These are phyloP conservation scores for Gari tellinella DNA, from an alignment of 2,888 invertebrate genomes.

Conservation along the genomic window DNA sequence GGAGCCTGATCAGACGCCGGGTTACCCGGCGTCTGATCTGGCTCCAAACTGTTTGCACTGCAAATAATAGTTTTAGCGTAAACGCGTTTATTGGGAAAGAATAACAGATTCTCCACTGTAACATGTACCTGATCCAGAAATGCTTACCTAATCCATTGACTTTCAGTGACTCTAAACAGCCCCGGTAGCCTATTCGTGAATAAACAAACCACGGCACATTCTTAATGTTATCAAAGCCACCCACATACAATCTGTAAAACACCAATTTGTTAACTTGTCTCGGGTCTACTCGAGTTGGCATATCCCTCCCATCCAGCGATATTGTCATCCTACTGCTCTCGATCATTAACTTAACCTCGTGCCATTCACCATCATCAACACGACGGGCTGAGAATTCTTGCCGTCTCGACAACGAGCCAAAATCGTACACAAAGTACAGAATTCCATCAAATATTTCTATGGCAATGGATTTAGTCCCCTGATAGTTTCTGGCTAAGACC, in stretches of 20 bases:
- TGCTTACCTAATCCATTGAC: slow-evolving; percentile 57
- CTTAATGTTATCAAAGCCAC: slow-evolving; percentile 61
- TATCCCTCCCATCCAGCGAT: slow-evolving; percentile 66
- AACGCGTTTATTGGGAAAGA: too few relatives aligned
- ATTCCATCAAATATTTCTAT: slow-evolving; percentile 81
- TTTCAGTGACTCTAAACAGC: slow-evolving; percentile 80
- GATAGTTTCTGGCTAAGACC: slow-evolving; percentile 63
- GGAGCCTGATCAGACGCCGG: too few relatives aligned
- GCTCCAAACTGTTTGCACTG: too few relatives aligned
- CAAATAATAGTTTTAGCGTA: too few relatives aligned
- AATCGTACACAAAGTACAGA: slow-evolving; percentile 78
- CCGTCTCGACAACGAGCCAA: slow-evolving; percentile 71
- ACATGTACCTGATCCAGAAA: too few relatives aligned
- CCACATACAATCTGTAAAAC: slow-evolving; percentile 67
- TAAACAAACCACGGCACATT: slow-evolving; percentile 81
- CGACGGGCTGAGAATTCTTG: slow-evolving; percentile 63
- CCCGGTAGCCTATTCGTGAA: slow-evolving; percentile 77
- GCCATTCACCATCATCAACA: slow-evolving; percentile 79
- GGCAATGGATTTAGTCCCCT: slow-evolving; percentile 69
- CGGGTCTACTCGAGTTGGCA: slow-evolving; percentile 13
- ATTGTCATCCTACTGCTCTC: slow-evolving; percentile 50
- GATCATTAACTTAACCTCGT: slow-evolving; percentile 55
- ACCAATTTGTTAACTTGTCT: slow-evolving; percentile 23
- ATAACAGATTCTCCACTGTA: too few relatives aligned
- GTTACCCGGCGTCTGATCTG: too few relatives aligned